phyloP scores from a whole-genome alignment of 2,113 vertebrate genomes.

The Papio anubis region DNA sequence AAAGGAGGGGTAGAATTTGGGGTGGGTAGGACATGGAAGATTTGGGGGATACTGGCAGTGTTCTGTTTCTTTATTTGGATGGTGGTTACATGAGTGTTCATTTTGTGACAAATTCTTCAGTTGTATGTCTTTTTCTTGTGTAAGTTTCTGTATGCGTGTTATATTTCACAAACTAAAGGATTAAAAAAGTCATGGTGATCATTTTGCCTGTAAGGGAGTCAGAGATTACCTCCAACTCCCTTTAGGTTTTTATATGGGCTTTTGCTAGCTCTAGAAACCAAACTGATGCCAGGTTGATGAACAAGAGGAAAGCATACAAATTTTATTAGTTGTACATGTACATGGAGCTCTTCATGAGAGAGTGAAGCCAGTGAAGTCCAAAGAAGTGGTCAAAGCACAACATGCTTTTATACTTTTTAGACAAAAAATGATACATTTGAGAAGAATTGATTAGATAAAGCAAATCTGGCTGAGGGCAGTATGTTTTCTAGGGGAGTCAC shows the following conservation, averaged over 20 bases:
- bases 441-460: background rate
- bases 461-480: background rate
- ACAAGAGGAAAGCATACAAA: background rate
- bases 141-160: background rate
- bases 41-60: background rate
- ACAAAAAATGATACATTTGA: background rate
- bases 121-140: background rate
- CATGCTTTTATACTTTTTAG: background rate
- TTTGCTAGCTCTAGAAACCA: background rate
- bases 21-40: background rate
- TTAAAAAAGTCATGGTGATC: background rate
- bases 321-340: background rate
- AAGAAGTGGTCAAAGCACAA: background rate
- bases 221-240: background rate
- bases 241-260: background rate
- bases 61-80: background rate
- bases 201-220: background rate
- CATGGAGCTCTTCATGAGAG: background rate
- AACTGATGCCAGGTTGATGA: background rate
- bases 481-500: background rate
- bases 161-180: background rate
- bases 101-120: slow-evolving; percentile 1
- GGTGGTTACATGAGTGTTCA: background rate
- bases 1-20: background rate
- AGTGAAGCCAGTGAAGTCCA: background rate